A percentile compares a stretch with the other conserved stretches of the same genome.
Evolutionary conservation across 2,113 vertebrate genomes (phyloP).

Genomic region (Syngnathus typhle): DNA sequence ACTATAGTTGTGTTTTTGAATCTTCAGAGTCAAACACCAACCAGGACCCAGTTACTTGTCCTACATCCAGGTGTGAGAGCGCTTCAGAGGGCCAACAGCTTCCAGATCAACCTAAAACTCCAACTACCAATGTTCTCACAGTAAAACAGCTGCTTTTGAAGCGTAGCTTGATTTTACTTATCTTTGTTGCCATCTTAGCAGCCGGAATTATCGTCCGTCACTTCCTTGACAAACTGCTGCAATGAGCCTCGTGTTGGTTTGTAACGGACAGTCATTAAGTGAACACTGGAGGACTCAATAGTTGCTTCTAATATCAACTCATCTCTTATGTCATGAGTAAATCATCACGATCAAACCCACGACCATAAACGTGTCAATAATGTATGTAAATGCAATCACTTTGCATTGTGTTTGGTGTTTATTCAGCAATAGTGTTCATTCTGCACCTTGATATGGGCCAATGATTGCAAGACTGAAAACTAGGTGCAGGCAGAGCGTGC

Average conservation of each 20-base stretch:
- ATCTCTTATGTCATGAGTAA: not conserved
- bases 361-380: not conserved
- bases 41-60: not conserved
- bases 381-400: not conserved
- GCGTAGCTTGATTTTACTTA: constrained; percentile 50
- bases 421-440: not conserved
- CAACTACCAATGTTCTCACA: constrained; percentile 41
- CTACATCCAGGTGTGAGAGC: not conserved
- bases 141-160: constrained; percentile 61
- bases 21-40: constrained; percentile 17
- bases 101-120: constrained; percentile 9
- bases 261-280: not conserved
- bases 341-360: not conserved
- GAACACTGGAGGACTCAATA: not conserved
- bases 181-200: constrained; percentile 55
- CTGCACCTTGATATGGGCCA: not conserved
- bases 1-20: constrained; percentile 8
- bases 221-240: constrained; percentile 40
- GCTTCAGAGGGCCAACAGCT: constrained; percentile 25
- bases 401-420: not conserved
- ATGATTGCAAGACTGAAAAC: not conserved
- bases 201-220: constrained; percentile 44
- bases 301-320: not conserved
- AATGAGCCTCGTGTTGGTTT: constrained; percentile 17
- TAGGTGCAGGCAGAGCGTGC: not conserved